These are phyloP conservation scores for Lepisosteus oculatus DNA, from an alignment of 2,113 vertebrate species.

Conservation along the genomic window DNA sequence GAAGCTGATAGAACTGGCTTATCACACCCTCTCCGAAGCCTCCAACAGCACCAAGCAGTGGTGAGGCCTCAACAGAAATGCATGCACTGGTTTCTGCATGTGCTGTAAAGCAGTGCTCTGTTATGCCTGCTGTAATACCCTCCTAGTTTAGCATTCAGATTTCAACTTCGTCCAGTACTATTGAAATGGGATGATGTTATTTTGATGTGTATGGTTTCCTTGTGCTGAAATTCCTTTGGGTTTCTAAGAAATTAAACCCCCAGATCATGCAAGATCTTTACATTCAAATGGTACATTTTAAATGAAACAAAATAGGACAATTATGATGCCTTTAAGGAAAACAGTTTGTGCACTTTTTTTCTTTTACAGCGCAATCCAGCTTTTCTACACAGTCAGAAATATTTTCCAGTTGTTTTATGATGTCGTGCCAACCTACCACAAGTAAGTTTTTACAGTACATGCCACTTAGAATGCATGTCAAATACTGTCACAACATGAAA, in stretches of 20 bases:
- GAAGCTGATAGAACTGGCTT: conserved; percentile 84
- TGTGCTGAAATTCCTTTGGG: no score
- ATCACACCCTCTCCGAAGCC: conserved; percentile 83
- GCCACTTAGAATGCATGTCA: neutral
- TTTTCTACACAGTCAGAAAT: conserved; percentile 90
- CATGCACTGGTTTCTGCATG: neutral
- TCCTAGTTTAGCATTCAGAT: no score
- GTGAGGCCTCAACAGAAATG: conserved; percentile 49
- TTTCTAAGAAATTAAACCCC: no score
- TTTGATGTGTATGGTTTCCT: no score
- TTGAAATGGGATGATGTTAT: no score
- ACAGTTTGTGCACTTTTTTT: conserved; percentile 2
- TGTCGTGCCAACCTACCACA: conserved; percentile 93
- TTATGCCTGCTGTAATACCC: no score
- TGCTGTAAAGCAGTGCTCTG: no score
- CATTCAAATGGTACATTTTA: no score
- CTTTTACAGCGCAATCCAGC: conserved; percentile 75
- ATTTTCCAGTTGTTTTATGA: conserved; percentile 96
- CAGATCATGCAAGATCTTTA: no score
- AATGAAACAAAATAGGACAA: no score
- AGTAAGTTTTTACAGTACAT: conserved; percentile 62
- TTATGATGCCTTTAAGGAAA: conserved; percentile 10
- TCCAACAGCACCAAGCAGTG: conserved; percentile 81
- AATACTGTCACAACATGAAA: no score
- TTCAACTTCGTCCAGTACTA: no score